phyloP scores from a whole-genome alignment of 64 coral and sea anemone genomes.

The Actinia equina region DNA sequence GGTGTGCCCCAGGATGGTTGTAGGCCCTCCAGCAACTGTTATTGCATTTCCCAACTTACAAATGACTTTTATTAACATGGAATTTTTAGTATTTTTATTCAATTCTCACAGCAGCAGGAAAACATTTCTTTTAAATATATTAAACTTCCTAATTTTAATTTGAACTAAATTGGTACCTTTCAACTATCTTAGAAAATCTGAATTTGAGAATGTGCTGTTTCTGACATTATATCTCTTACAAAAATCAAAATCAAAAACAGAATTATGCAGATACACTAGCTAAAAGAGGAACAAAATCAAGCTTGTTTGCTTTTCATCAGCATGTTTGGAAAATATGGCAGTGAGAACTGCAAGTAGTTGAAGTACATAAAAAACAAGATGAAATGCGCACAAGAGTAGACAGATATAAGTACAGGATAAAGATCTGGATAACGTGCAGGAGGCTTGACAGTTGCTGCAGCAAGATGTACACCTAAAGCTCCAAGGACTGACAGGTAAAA shows the following conservation, averaged over 20 bases:
- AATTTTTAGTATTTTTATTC: not conserved
- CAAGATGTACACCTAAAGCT: slow-evolving; percentile 42
- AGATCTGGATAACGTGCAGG: slow-evolving; percentile 78
- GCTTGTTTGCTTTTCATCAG: not conserved
- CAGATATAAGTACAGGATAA: slow-evolving; percentile 90
- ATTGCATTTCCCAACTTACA: too few species aligned
- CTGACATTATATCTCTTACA: not conserved
- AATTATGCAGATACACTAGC: too few species aligned
- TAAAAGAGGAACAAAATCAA: not conserved
- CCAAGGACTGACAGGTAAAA: slow-evolving; percentile 71
- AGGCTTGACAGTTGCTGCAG: slow-evolving; percentile 41
- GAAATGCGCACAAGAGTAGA: slow-evolving; percentile 87
- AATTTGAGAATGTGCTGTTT: too few species aligned
- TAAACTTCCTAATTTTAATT: not conserved
- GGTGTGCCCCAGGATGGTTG: too few species aligned
- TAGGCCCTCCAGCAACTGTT: too few species aligned
- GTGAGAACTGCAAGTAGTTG: slow-evolving; percentile 75
- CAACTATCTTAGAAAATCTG: not conserved
- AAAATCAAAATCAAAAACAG: too few species aligned
- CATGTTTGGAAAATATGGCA: slow-evolving; percentile 46
- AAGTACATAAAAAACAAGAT: slow-evolving; percentile 79
- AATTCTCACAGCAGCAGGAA: not conserved
- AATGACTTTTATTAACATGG: too few species aligned
- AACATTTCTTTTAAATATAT: not conserved
- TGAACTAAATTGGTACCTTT: not conserved